Base-by-base conservation (phyloP, 1,140 invertebrate genomes). In the Potamilus streckersoni region DNA sequence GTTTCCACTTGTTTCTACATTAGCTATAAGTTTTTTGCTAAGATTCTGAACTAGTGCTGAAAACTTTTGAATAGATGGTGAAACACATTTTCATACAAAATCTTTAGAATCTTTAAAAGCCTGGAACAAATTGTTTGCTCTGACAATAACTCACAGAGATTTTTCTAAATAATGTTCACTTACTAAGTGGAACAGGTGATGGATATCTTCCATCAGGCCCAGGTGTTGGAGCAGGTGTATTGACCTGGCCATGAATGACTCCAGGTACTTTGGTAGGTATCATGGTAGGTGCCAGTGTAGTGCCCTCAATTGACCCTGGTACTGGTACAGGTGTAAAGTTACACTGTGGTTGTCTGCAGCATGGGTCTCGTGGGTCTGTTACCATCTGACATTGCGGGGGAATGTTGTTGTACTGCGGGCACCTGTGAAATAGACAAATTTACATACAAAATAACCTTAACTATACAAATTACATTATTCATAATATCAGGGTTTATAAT, bases 281-380 rank as follows among this genome's bases (percentile, higher is more conserved):
- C 31, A 71, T n/a, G 49, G 71, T 73, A 23, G 73, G 69, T 0
- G 68, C 78, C n/a, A 75, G 69, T 27, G 72, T 70, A 56, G 20
- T 55, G 55, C 13, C n/a, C 0, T 31, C 23, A 20, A 66, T 67
- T 3, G 69, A 70, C 13, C 77, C 74, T 23, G 69, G 69, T 27
- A 65, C 65, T 23, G 70, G 63, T 11, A 55, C 74, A 23, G 80
- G 55, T 63, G 71, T 75, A 38, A 71, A 76, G 72, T 79, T 74
- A 78, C 85, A 86, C 14, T 81, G 59, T 16, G 85, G 85, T 56
- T 80, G 70, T 64, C 79, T 80, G 72, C 85, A 86, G 69, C 85
- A 86, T 4, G 82, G 79, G 66, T 86, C 85, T 66, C 78, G 81
- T 19, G 82, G 80, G 69, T 86, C 83, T 27, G 84, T 78, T 19